Base-by-base conservation (phyloP, 1,140 invertebrate genomes). In the Lepidurus couesii region DNA sequence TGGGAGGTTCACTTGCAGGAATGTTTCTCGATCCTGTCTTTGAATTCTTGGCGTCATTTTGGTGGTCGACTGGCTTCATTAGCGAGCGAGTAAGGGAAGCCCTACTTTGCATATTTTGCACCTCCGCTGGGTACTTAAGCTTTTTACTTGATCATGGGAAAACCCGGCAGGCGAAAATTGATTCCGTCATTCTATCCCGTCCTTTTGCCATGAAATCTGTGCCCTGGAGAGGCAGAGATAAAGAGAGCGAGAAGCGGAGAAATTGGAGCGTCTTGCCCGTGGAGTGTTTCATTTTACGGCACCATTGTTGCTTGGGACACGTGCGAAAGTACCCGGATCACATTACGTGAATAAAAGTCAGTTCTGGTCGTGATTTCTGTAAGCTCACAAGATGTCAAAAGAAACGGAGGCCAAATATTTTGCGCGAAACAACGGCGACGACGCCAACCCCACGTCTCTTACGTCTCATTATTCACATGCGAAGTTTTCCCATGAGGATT, bases 71-170 rank as follows among this genome's bases (percentile, higher is more conserved):
- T 65, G 53, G 53, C 21, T 65, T 65, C 53, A 65, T 65, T 65
- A 65, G 53, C 0, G 9, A 13, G 53, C 53, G 53, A n/a, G 53
- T 13, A 65, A 21, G 21, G 53, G 13, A 65, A 65, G 21, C 16
- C 53, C 53, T 65, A 21, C 21, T 65, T 65, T 65, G 53, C 53
- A 65, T 65, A 21, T 65, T 65, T 65, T n/a, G 21, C 53, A 65
- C 13, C 53, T 16, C 21, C 21, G 21, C 53, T 65, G 53, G 16
- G 4, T 21, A 13, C 4, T 65, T 9, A 65, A 65, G 8, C n/a
- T 21, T 65, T 65, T 65, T 16, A 21, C 16, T 65, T 65, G 21
- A 65, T 65, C 13, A 65, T 7, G 53, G 53, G 7, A 65, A 65
- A 21, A 7, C 13, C 53, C 53, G 16, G n/a, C 21, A 65, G 53